Conservation (phyloP, 2,888 invertebrate species). For the Ophioninae sp. region DNA sequence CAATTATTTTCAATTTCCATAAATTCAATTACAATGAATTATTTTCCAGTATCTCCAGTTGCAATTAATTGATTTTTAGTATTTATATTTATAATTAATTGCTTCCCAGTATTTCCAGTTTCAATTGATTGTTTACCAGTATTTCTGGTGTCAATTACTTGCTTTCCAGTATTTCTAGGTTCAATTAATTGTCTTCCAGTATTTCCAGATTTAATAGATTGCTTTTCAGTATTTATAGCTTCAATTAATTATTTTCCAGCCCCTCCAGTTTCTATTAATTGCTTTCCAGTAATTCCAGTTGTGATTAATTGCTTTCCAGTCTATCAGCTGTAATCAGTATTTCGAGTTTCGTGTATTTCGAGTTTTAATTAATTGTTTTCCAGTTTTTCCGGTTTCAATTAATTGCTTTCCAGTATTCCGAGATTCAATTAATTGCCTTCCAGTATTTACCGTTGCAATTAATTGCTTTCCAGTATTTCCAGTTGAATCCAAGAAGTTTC, state of each 20-base stretch:
- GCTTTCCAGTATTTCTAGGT: neutral
- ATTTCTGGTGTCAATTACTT: neutral
- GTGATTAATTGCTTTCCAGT: neutral
- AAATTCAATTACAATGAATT: no score
- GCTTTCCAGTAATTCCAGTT: neutral
- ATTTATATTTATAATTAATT: neutral
- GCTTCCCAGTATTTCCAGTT: neutral
- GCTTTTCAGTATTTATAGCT: neutral
- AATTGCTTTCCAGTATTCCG: neutral
- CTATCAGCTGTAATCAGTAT: neutral
- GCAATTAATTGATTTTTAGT: neutral
- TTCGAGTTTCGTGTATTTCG: neutral
- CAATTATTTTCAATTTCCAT: no score
- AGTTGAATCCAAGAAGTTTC: neutral
- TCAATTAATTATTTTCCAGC: neutral
- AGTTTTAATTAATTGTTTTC: neutral
- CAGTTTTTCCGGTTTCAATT: neutral
- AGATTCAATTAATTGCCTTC: neutral
- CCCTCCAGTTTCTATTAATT: neutral
- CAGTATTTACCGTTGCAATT: neutral
- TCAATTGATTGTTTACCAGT: neutral
- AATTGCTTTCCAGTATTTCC: neutral
- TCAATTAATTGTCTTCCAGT: neutral
- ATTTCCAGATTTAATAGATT: neutral
- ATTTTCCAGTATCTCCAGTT: neutral